A percentile compares a stretch with the other conserved stretches of the same genome.
phyloP scores from a whole-genome alignment of 2,888 invertebrate species.

The Magallana nippona region DNA sequence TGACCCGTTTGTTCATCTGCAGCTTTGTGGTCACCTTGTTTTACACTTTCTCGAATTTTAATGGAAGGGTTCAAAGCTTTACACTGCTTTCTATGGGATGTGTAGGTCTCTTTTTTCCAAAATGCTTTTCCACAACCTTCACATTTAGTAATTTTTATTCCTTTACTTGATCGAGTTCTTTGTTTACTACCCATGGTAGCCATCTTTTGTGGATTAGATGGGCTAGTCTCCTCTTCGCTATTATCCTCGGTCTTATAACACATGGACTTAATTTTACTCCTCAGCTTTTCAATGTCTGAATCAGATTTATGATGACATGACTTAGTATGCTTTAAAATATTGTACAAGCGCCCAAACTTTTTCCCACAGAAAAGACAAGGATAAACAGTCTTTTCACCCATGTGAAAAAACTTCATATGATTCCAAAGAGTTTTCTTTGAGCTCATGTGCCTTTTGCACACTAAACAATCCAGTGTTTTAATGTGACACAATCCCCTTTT shows the following conservation, averaged over 20 bases:
- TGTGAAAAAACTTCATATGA: slow-evolving; percentile 89
- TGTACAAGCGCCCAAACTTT: slow-evolving; percentile 83
- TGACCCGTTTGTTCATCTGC: neutral
- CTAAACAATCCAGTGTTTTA: slow-evolving; percentile 64
- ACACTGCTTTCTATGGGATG: slow-evolving; percentile 53
- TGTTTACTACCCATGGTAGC: neutral
- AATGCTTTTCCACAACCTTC: slow-evolving; percentile 58
- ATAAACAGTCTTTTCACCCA: slow-evolving; percentile 86
- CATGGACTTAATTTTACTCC: slow-evolving; percentile 61
- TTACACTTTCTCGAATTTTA: neutral
- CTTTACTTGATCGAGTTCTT: neutral
- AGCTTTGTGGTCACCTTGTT: neutral
- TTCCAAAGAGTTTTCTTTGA: slow-evolving; percentile 87
- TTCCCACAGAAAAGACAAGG: slow-evolving; percentile 90
- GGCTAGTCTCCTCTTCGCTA: neutral
- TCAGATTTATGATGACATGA: slow-evolving; percentile 72
- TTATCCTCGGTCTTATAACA: slow-evolving; percentile 40
- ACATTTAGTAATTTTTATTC: slow-evolving; percentile 41
- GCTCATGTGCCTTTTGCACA: slow-evolving; percentile 85
- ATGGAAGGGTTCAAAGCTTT: slow-evolving; percentile 12
- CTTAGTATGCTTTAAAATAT: slow-evolving; percentile 75
- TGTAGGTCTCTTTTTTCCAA: slow-evolving; percentile 57
- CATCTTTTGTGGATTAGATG: neutral
- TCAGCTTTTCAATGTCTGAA: slow-evolving; percentile 69
- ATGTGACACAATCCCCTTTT: slow-evolving; percentile 67